These are phyloP conservation scores for Zelleria hepariella DNA, from an alignment of 2,888 invertebrate species.

Conservation along the genomic window DNA sequence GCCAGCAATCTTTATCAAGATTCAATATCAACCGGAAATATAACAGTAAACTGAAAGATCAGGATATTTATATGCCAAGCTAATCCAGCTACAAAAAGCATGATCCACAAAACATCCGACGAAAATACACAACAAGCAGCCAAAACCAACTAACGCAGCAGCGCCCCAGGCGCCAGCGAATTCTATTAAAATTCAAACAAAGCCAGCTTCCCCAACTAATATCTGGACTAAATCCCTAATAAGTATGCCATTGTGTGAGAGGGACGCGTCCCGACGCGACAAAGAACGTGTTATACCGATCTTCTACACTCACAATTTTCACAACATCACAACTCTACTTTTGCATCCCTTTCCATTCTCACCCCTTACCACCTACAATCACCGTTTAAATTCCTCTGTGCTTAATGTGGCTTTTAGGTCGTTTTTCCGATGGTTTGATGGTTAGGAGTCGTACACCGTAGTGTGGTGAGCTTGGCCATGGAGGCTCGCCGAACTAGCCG, in stretches of 20 bases:
- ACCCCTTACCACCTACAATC: no score
- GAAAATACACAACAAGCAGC: not conserved
- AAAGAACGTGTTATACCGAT: conserved; percentile 71
- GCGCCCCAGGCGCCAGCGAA: conserved; percentile 59
- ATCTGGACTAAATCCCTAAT: conserved; percentile 73
- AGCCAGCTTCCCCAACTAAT: conserved; percentile 70
- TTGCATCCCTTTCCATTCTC: not conserved
- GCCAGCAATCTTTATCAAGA: no score
- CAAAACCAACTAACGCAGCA: conserved; percentile 9
- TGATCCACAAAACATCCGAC: no score
- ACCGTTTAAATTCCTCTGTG: not conserved
- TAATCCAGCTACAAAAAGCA: no score
- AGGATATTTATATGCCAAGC: no score
- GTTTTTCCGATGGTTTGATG: conserved; percentile 16
- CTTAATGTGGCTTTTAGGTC: conserved; percentile 2
- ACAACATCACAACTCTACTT: conserved; percentile 11
- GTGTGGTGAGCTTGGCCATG: conserved; percentile 70
- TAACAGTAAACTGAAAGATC: no score
- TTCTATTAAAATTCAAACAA: conserved; percentile 72
- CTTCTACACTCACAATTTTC: conserved; percentile 26
- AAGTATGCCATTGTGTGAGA: conserved; percentile 72
- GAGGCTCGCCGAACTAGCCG: conserved; percentile 69
- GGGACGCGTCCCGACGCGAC: conserved; percentile 64
- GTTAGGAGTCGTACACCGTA: conserved; percentile 44
- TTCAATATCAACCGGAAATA: no score